phyloP scores from a whole-genome alignment of 2,888 invertebrate genomes.

The Blastobasis adustella region DNA sequence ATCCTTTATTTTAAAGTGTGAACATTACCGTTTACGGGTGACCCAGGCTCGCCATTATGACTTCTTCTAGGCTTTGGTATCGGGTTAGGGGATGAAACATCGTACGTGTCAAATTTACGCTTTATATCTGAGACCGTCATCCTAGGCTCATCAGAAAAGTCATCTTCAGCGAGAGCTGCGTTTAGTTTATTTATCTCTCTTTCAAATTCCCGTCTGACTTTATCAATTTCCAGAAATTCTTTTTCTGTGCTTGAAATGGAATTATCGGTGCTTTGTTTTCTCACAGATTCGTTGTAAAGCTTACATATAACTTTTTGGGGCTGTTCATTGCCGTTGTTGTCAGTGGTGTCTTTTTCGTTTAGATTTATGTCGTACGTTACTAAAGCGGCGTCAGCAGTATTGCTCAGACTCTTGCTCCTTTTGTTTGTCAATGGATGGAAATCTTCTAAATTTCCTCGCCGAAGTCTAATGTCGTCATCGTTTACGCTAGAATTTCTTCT shows the following conservation, averaged over 20 bases:
- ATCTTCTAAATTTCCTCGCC: slow-evolving; percentile 62
- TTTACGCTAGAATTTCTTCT: slow-evolving; percentile 66
- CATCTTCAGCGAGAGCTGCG: slow-evolving; percentile 61
- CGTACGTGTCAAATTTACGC: slow-evolving; percentile 68
- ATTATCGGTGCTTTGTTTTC: slow-evolving; percentile 57
- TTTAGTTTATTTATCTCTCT: slow-evolving; percentile 65
- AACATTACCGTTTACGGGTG: slow-evolving; percentile 21
- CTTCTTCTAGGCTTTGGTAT: slow-evolving; percentile 76
- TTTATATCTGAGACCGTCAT: slow-evolving; percentile 66
- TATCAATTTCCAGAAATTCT: slow-evolving; percentile 66
- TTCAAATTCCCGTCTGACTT: slow-evolving; percentile 59
- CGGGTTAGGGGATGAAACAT: slow-evolving; percentile 67
- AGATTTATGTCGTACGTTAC: slow-evolving; percentile 58
- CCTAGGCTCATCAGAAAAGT: slow-evolving; percentile 36
- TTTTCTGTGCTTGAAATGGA: slow-evolving; percentile 62
- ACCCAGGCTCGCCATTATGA: slow-evolving; percentile 39
- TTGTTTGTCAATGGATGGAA: slow-evolving; percentile 52
- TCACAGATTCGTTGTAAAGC: slow-evolving; percentile 42
- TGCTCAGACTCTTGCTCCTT: slow-evolving; percentile 61
- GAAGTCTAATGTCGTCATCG: slow-evolving; percentile 57
- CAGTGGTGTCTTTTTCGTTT: slow-evolving; percentile 35
- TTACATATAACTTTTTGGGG: slow-evolving; percentile 62
- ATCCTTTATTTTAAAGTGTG: slow-evolving; percentile 3
- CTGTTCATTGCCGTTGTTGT: slow-evolving; percentile 52
- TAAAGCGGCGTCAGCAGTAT: slow-evolving; percentile 42